Conservation (phyloP, 2,797 vertebrate genomes). For the Sebastes miniatus region DNA sequence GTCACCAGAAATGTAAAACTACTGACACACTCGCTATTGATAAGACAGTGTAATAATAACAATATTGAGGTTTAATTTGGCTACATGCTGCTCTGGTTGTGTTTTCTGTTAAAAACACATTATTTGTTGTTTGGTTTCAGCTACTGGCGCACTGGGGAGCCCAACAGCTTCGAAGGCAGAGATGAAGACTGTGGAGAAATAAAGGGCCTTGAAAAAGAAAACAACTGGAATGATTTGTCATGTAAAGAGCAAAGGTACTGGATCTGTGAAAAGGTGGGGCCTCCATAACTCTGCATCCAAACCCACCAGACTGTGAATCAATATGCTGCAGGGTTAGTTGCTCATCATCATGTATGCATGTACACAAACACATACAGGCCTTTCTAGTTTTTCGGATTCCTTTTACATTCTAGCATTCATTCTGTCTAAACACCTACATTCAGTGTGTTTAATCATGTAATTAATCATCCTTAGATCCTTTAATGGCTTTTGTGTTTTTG, state of each 20-base stretch:
- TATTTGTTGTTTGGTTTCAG: slow-evolving; percentile 17
- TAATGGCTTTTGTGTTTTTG: no score
- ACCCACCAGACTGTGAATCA: not conserved
- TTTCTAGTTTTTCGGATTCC: no score
- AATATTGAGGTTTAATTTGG: not conserved
- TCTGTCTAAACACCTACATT: no score
- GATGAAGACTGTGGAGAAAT: slow-evolving; percentile 9
- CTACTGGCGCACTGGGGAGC: slow-evolving; percentile 1
- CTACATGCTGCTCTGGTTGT: not conserved
- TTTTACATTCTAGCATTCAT: no score
- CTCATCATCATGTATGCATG: not conserved
- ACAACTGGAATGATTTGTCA: slow-evolving; percentile 35
- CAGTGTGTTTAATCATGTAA: no score
- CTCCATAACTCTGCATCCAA: not conserved
- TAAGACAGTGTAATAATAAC: no score
- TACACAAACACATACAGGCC: no score
- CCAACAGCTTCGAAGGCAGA: not conserved
- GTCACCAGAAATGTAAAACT: no score
- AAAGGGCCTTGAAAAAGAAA: fast-evolving
- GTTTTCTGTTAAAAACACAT: not conserved
- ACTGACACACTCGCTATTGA: no score
- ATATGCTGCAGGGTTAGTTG: not conserved
- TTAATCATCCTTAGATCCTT: no score
- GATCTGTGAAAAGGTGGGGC: slow-evolving; percentile 21
- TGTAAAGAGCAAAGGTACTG: no score